Conservation (phyloP, 2,113 vertebrate genomes). For the Diadophis punctatus region DNA sequence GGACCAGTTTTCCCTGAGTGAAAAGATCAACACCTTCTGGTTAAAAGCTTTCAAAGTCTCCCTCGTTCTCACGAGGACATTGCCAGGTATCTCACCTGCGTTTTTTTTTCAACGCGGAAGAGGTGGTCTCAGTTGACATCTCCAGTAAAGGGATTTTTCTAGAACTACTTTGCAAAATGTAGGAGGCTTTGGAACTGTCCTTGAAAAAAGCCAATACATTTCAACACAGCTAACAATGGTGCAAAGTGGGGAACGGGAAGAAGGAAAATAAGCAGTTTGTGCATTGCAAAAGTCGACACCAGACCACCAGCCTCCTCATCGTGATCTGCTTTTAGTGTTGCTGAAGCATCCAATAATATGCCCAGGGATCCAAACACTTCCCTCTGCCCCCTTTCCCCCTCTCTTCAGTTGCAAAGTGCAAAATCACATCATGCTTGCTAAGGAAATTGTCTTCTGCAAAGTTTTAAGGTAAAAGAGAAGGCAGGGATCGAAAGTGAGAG, state of each 20-base stretch:
- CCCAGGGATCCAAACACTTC: slow-evolving; percentile 22
- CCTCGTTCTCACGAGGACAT: not conserved
- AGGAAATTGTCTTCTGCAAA: slow-evolving; percentile 55
- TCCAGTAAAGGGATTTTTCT: not conserved
- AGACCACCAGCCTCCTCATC: not conserved
- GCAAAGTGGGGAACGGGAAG: not conserved
- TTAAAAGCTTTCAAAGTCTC: not conserved
- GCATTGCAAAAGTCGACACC: slow-evolving; percentile 42
- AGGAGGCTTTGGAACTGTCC: not conserved
- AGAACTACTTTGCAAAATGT: not conserved
- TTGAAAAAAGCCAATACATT: not conserved
- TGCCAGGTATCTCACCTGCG: not conserved
- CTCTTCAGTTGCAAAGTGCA: slow-evolving; percentile 30
- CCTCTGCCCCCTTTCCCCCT: not conserved
- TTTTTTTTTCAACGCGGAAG: not conserved
- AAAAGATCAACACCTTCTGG: not conserved
- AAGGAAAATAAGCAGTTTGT: slow-evolving; percentile 48
- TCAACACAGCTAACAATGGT: not conserved
- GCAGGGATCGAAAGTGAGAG: not conserved
- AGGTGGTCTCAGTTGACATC: not conserved
- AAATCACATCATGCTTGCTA: slow-evolving; percentile 33
- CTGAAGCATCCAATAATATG: not conserved
- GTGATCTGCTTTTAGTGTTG: not conserved
- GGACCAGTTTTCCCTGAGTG: not conserved
- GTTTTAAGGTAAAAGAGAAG: slow-evolving; percentile 62